Base-by-base conservation (phyloP, 1,140 invertebrate species). In the Drosophila dunni region DNA sequence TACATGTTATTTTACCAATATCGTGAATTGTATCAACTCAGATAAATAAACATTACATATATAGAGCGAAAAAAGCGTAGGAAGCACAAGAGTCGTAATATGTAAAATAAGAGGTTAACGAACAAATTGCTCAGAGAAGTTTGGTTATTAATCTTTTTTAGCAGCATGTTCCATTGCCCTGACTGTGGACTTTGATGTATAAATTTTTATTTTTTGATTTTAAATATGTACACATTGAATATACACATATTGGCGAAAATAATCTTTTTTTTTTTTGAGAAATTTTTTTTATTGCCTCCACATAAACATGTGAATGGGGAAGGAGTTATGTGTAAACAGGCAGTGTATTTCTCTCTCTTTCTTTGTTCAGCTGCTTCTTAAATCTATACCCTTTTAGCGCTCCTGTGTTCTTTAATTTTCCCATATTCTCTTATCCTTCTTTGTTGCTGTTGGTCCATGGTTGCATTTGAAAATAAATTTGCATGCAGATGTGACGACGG, bases 381-480 rank as follows among this genome's bases (percentile, higher is more conserved):
- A 11, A 33, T 1, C 9, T 51, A 33, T 33, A 9, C 29, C 9
- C 10, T 3, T 33, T n/a, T 51, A 51, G 11, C 24, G 15, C 24
- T 44, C 36, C 4, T 50, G 13, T 10, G 24, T 20, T 24, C 24
- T 24, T 20, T n/a, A 48, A 38, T 29, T 38, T 51, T 42, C 68
- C 29, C 13, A 45, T 40, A 13, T 10, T 17, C n/a, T 50, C n/a
- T 44, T 7, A 3, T 13, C 2, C 34, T 44, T n/a, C 33, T 34
- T 20, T 17, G 36, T 66, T 33, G 64, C 61, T 67, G 56, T 53
- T 66, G 63, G 62, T 82, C 68, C 60, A 64, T 88, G 60, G 76
- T 68, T 79, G 76, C 80, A 88, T 89, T 89, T 77, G 80, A 78
- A 88, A 89, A 88, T 89, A 88, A 88, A 88, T 89, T 88, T 89